A percentile compares a stretch with the other conserved stretches of the same genome.
Conservation (phyloP, 2,797 vertebrate genomes). For the Pseudochirops cupreus region DNA sequence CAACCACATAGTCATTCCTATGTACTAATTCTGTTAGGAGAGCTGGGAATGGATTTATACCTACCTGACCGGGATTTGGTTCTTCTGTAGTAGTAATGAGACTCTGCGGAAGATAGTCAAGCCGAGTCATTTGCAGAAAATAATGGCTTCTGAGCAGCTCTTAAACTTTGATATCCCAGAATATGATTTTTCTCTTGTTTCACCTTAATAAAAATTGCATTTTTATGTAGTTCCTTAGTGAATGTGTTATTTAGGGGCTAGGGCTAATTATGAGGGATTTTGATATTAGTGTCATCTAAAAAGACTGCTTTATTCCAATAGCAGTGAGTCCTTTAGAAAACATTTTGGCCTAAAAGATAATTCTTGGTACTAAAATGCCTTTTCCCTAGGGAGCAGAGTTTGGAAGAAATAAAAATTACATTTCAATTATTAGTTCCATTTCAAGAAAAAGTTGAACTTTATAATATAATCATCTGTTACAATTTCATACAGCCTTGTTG, state of each 20-base stretch:
- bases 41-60: constrained; percentile 35
- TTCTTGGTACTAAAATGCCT: background rate
- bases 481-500: constrained; percentile 25
- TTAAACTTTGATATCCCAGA: constrained; percentile 62
- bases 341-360: background rate
- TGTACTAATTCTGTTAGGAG: constrained; percentile 53
- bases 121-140: constrained; percentile 66
- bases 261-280: background rate
- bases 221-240: background rate
- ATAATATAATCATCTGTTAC: background rate
- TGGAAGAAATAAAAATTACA: background rate
- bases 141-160: constrained; percentile 22
- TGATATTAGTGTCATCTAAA: background rate
- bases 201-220: constrained; percentile 22
- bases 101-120: constrained; percentile 35
- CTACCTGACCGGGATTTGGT: constrained; percentile 9
- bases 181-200: background rate
- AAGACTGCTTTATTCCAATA: background rate
- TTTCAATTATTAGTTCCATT: constrained; percentile 23
- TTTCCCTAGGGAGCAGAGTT: background rate
- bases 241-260: background rate
- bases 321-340: background rate
- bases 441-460: constrained; percentile 16
- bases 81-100: constrained; percentile 63
- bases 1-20: constrained; percentile 49